phyloP scores from a whole-genome alignment of 2,113 vertebrate species.

The Forbesichthys papilliferus region DNA sequence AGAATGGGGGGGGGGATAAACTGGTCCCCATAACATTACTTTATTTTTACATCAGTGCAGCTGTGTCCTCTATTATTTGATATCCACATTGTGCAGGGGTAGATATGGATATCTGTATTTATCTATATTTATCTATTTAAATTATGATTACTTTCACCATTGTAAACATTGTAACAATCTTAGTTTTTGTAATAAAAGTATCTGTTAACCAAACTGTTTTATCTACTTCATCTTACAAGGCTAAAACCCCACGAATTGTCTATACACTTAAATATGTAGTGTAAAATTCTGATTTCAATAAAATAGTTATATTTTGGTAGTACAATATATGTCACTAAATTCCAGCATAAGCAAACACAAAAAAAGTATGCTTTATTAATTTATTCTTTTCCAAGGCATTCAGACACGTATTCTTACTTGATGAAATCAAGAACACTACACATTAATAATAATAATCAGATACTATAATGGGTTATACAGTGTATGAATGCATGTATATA shows the following conservation, averaged over 20 bases:
- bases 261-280: no score
- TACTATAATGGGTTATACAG: constrained; percentile 57
- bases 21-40: constrained; percentile 14
- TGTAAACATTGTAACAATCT: constrained; percentile 39
- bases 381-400: constrained; percentile 70
- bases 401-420: constrained; percentile 61
- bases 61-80: constrained; percentile 44
- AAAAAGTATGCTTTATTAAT: constrained; percentile 24
- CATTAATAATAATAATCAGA: constrained; percentile 51
- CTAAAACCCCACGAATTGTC: neutral
- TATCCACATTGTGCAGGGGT: constrained; percentile 16
- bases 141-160: constrained; percentile 65
- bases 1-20: constrained; percentile 31
- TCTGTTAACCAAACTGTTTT: neutral
- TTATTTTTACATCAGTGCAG: constrained; percentile 57
- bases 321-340: constrained; percentile 3
- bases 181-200: constrained; percentile 46
- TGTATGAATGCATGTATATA: constrained; percentile 44
- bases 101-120: constrained; percentile 56
- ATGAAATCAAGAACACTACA: constrained; percentile 61
- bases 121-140: constrained; percentile 79
- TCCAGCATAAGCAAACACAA: constrained; percentile 33
- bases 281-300: constrained; percentile 1
- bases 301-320: neutral
- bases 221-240: neutral